Evolutionary conservation across 2,888 invertebrate species (phyloP).

Genomic region (Mesoligia furuncula): DNA sequence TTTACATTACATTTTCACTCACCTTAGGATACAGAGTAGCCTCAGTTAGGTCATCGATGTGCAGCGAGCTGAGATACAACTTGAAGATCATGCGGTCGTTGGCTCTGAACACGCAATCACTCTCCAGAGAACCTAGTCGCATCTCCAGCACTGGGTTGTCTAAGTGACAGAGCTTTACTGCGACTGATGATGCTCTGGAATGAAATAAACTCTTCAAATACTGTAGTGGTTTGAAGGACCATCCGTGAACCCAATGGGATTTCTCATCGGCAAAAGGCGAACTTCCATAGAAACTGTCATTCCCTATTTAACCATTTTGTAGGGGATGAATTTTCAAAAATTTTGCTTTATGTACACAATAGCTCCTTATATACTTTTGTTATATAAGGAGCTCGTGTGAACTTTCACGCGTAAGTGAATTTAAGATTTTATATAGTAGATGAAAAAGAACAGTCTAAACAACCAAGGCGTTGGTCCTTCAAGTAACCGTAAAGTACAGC

Average conservation of each 20-base stretch:
- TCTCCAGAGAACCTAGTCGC: constrained; percentile 92
- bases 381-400: background rate
- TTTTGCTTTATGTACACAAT: background rate
- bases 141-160: constrained; percentile 93
- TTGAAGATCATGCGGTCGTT: constrained; percentile 94
- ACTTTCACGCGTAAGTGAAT: background rate
- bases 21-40: constrained; percentile 94
- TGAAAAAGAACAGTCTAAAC: background rate
- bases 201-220: background rate
- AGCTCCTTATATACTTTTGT: too few species aligned
- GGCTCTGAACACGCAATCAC: constrained; percentile 94
- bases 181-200: constrained; percentile 90
- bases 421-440: background rate
- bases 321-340: background rate
- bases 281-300: background rate
- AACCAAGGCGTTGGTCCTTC: background rate
- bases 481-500: background rate
- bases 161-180: constrained; percentile 92
- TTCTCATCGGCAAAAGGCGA: background rate
- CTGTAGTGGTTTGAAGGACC: background rate
- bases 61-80: constrained; percentile 92
- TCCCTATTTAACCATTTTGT: background rate
- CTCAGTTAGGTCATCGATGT: constrained; percentile 93
- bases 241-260: background rate
- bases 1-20: constrained; percentile 20